Conservation (phyloP, 2,113 vertebrate genomes). For the Cervus canadensis region DNA sequence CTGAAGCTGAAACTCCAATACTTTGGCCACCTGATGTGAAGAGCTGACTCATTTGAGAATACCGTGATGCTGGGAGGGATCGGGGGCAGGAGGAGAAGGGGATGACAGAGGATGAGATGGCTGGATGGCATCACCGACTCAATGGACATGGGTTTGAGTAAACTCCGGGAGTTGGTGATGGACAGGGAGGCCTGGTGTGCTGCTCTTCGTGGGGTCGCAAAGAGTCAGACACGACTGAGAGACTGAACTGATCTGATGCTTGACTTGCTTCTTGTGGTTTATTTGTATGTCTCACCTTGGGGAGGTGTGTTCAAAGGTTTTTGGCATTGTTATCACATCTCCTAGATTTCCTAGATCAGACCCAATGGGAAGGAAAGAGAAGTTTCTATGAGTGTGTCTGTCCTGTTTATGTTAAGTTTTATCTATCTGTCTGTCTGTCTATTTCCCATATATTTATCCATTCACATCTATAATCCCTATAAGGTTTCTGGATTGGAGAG, state of each 20-base stretch:
- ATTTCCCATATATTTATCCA: background rate
- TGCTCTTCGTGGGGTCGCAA: too few species aligned
- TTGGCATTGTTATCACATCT: background rate
- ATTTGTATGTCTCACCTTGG: background rate
- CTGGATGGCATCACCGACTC: too few species aligned
- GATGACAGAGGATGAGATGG: too few species aligned
- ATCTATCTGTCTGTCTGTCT: background rate
- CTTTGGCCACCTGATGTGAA: too few species aligned
- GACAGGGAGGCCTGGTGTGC: too few species aligned
- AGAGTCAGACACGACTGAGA: too few species aligned
- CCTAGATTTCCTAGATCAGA: background rate
- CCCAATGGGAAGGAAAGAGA: background rate
- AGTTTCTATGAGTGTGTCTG: background rate
- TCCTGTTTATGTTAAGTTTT: background rate
- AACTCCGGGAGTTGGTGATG: too few species aligned
- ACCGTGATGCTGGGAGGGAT: too few species aligned
- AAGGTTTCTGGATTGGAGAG: background rate
- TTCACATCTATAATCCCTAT: background rate
- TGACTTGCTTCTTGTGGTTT: background rate
- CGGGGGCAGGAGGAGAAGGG: too few species aligned
- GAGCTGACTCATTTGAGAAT: too few species aligned
- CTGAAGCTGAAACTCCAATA: too few species aligned
- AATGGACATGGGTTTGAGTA: too few species aligned
- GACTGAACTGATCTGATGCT: background rate
- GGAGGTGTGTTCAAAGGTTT: background rate